These are phyloP conservation scores for Xestia sexstrigata DNA, from an alignment of 2,888 invertebrate species.

Conservation along the genomic window DNA sequence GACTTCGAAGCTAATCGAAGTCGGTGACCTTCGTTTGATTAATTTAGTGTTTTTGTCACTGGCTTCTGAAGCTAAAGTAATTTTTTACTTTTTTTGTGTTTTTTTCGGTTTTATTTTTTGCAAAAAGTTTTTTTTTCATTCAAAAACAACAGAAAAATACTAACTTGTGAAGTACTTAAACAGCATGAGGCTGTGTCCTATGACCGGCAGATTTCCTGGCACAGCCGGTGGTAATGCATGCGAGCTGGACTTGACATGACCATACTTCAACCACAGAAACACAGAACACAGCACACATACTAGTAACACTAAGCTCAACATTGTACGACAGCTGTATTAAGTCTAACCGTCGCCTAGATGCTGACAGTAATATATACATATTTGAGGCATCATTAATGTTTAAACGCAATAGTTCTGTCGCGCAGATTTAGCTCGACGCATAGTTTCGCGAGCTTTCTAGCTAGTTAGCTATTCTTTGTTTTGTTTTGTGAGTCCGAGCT, in stretches of 20 bases:
- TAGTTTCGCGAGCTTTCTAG: no score
- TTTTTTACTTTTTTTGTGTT: no score
- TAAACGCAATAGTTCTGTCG: not conserved
- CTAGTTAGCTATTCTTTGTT: no score
- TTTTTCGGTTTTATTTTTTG: no score
- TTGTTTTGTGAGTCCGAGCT: no score
- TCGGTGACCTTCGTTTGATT: no score
- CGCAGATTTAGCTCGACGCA: not conserved
- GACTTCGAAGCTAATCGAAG: no score
- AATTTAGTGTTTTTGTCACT: no score
- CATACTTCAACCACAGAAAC: slow-evolving; percentile 26
- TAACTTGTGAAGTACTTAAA: slow-evolving; percentile 14
- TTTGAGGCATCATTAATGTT: no score
- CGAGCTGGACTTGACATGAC: not conserved
- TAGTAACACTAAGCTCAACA: slow-evolving; percentile 18
- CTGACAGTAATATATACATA: not conserved
- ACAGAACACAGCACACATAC: slow-evolving; percentile 1
- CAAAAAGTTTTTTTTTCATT: no score
- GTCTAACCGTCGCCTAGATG: not conserved
- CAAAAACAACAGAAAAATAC: not conserved
- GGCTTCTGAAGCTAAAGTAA: no score
- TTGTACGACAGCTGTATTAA: not conserved
- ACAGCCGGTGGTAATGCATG: slow-evolving; percentile 31
- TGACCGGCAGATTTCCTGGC: slow-evolving; percentile 20
- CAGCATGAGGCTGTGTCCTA: slow-evolving; percentile 12